Percentiles rank a stretch among this genome's conserved stretches.
Conservation (phyloP, 2,888 invertebrate genomes). For the Drosophila phalerata region DNA sequence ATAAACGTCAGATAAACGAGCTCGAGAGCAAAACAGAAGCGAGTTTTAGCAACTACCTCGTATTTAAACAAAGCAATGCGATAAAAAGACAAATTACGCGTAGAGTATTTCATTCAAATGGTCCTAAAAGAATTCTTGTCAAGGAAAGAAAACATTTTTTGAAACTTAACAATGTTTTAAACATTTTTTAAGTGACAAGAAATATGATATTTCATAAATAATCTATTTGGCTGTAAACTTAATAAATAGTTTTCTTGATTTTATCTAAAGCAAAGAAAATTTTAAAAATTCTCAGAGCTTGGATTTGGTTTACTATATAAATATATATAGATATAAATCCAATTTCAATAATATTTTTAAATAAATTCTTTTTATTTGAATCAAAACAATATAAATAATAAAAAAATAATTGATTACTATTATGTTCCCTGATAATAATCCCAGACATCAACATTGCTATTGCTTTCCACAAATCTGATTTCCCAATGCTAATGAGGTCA, state of each 20-base stretch:
- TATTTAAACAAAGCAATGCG: constrained; percentile 4
- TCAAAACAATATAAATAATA: too few species aligned
- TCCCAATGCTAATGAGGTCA: constrained; percentile 27
- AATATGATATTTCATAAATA: neutral
- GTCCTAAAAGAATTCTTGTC: neutral
- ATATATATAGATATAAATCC: too few species aligned
- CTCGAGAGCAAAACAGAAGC: constrained; percentile 71
- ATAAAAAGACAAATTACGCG: neutral
- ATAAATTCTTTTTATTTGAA: too few species aligned
- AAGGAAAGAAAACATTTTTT: neutral
- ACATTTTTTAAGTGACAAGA: neutral
- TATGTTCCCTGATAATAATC: neutral
- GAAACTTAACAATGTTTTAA: neutral
- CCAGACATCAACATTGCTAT: constrained; percentile 1
- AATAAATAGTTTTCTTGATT: neutral
- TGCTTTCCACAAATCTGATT: neutral
- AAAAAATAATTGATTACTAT: too few species aligned
- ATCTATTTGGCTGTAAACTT: neutral
- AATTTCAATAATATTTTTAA: neutral
- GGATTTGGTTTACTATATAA: too few species aligned
- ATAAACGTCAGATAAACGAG: constrained; percentile 77
- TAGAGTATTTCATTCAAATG: constrained; percentile 1
- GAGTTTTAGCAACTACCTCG: constrained; percentile 1
- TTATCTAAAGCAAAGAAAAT: too few species aligned
- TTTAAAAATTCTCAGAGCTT: too few species aligned